Conservation (phyloP, 2,113 vertebrate genomes). For the Percina caprodes region DNA sequence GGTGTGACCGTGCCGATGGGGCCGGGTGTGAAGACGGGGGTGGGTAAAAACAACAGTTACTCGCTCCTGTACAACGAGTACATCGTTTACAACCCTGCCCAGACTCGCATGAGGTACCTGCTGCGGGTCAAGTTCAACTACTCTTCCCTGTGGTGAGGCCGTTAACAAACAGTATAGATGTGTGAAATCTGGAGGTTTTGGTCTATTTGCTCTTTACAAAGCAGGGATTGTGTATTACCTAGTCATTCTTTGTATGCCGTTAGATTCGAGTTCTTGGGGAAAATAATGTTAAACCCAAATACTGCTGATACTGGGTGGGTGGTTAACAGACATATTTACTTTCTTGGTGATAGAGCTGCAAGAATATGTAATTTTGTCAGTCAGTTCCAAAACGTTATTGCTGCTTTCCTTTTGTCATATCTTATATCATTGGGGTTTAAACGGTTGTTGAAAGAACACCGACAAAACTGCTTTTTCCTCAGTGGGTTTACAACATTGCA, state of each 20-base stretch:
- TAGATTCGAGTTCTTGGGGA: background rate
- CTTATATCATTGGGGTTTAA: background rate
- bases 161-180: background rate
- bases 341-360: background rate
- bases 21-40: slow-evolving; percentile 79
- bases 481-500: background rate
- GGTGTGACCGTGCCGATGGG: slow-evolving; percentile 87
- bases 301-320: background rate
- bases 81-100: slow-evolving; percentile 88
- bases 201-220: background rate
- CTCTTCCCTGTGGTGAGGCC: slow-evolving; percentile 86
- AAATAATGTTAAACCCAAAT: background rate
- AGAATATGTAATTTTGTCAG: background rate
- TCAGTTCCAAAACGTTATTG: background rate
- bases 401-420: background rate
- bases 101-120: slow-evolving; percentile 90
- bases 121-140: slow-evolving; percentile 89
- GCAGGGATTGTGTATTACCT: too few relatives aligned
- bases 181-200: background rate
- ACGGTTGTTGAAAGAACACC: background rate
- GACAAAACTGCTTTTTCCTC: background rate
- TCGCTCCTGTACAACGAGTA: slow-evolving; percentile 93
- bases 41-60: slow-evolving; percentile 79
- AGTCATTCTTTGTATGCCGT: background rate
- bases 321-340: background rate